phyloP scores from a whole-genome alignment of 2,113 vertebrate genomes.

The Microcebus griseorufus region DNA sequence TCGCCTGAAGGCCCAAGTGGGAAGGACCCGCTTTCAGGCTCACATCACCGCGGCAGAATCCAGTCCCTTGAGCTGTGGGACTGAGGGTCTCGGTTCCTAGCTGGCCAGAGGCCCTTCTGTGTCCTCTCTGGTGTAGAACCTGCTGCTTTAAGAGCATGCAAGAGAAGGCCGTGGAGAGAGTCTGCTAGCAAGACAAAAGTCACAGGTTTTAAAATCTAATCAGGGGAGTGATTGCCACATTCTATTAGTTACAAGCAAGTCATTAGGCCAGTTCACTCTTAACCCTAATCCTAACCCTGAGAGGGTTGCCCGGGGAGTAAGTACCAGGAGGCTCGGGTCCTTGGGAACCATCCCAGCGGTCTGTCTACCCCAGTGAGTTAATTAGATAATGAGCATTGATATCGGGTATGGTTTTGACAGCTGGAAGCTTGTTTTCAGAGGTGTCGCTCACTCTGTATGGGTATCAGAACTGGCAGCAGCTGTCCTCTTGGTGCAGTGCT shows the following conservation, averaged over 20 bases:
- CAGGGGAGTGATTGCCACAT: fast-evolving
- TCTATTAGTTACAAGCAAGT: not conserved
- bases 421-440: not conserved
- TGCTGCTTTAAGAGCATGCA: not conserved
- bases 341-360: fast-evolving
- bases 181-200: not conserved
- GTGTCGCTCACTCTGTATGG: fast-evolving
- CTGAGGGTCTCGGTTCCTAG: too few relatives aligned
- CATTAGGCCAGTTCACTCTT: not conserved
- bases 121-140: fast-evolving
- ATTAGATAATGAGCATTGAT: fast-evolving
- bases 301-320: too few relatives aligned
- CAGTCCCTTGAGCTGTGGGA: not conserved
- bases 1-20: not conserved
- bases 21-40: not conserved
- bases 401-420: not conserved
- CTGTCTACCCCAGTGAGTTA: not conserved
- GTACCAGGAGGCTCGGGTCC: fast-evolving
- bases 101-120: not conserved
- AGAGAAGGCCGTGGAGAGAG: not conserved
- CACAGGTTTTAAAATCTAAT: not conserved
- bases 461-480: fast-evolving
- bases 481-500: fast-evolving
- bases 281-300: not conserved
- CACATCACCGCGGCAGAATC: fast-evolving